Percentiles rank a stretch among this genome's conserved stretches.
Conservation (phyloP, 2,888 invertebrate species). For the Trachelus tabidus region DNA sequence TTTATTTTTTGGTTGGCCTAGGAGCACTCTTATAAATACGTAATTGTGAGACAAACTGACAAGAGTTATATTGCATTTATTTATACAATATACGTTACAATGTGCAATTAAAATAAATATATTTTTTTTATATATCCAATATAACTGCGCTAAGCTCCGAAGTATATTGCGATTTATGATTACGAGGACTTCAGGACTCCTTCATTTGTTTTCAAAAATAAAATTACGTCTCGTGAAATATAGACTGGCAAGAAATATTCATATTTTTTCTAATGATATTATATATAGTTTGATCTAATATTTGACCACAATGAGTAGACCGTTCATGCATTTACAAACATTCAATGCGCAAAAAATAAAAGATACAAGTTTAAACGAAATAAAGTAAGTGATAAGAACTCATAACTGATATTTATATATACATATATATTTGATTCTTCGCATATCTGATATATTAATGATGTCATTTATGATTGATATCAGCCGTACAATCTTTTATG, state of each 20-base stretch:
- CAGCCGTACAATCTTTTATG: too few relatives aligned
- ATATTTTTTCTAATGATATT: constrained; percentile 1
- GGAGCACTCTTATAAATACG: neutral
- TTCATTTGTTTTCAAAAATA: neutral
- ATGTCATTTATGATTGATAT: too few relatives aligned
- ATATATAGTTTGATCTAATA: neutral
- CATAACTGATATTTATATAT: too few relatives aligned
- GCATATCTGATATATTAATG: too few relatives aligned
- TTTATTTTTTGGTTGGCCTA: neutral
- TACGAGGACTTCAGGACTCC: neutral
- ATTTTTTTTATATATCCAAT: neutral
- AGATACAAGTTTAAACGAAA: too few relatives aligned
- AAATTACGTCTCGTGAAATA: neutral
- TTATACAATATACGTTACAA: neutral
- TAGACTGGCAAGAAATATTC: neutral
- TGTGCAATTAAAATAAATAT: neutral
- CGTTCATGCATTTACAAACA: too few relatives aligned
- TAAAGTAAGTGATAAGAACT: too few relatives aligned
- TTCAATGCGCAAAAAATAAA: too few relatives aligned
- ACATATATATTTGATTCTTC: too few relatives aligned
- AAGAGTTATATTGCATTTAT: neutral
- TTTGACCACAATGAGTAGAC: too few relatives aligned
- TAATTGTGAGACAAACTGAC: neutral
- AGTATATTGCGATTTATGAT: neutral
- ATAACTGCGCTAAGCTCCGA: neutral